Percentiles rank a stretch among this genome's conserved stretches.
phyloP scores from a whole-genome alignment of 2,113 vertebrate genomes.

The Microtus richardsoni region DNA sequence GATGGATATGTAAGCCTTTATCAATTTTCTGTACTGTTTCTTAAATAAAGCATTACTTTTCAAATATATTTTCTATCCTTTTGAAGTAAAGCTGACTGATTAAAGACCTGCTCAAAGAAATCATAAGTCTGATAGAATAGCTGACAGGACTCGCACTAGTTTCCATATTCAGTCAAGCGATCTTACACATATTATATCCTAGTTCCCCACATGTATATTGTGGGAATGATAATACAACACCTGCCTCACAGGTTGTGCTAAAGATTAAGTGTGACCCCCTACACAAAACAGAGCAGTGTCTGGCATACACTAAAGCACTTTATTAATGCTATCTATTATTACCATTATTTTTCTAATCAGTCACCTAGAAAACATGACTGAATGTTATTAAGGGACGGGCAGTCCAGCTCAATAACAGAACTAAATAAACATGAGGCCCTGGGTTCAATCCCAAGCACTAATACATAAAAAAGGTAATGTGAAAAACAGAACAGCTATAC shows the following conservation, averaged over 20 bases:
- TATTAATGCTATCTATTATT: neutral
- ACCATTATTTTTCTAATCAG: constrained; percentile 1
- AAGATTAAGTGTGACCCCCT: neutral
- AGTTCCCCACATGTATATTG: neutral
- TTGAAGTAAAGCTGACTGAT: constrained; percentile 43
- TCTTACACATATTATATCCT: neutral
- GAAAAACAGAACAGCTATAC: neutral
- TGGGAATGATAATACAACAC: neutral
- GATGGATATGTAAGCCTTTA: neutral
- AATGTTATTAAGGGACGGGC: neutral
- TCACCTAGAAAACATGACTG: constrained; percentile 21
- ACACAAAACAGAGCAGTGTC: neutral
- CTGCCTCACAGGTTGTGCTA: neutral
- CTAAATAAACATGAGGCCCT: neutral
- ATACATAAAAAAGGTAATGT: neutral
- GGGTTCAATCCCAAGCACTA: neutral
- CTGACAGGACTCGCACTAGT: neutral
- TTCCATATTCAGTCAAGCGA: neutral
- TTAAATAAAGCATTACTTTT: neutral
- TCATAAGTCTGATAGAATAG: neutral
- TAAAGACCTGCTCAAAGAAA: neutral
- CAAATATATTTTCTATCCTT: constrained; percentile 15
- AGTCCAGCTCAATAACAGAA: neutral
- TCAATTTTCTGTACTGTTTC: neutral
- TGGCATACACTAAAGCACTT: neutral